phyloP scores from a whole-genome alignment of 2,113 vertebrate species.

The Gavia stellata region DNA sequence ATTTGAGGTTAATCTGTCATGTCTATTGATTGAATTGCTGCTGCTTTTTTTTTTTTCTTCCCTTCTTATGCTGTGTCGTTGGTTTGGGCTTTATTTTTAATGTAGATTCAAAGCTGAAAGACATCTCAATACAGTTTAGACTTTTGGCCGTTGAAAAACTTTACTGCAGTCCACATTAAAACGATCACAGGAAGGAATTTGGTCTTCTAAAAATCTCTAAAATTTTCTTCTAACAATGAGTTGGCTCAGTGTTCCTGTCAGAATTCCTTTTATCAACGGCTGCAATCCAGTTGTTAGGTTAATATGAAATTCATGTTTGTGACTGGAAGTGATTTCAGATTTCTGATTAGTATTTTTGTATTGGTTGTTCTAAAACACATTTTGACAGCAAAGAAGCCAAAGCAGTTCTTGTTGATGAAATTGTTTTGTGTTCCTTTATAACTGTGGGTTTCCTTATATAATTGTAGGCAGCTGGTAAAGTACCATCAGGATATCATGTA shows the following conservation, averaged over 20 bases:
- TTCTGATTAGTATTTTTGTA: neutral
- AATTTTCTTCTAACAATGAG: neutral
- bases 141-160: neutral
- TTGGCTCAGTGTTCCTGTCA: neutral
- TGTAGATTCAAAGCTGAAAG: neutral
- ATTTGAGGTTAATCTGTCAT: neutral
- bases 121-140: neutral
- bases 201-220: neutral
- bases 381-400: neutral
- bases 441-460: neutral
- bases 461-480: constrained; percentile 74
- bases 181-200: neutral
- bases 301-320: neutral
- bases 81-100: neutral
- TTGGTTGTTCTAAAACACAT: neutral
- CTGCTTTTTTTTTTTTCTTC: neutral
- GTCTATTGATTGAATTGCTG: neutral
- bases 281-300: neutral
- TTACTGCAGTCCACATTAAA: neutral
- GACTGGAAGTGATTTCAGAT: neutral
- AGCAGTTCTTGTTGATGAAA: neutral
- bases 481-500: constrained; percentile 67
- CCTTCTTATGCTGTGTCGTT: neutral
- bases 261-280: neutral
- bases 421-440: neutral